Conservation (phyloP, 2,113 vertebrate species). For the Actenoides lindsayi region DNA sequence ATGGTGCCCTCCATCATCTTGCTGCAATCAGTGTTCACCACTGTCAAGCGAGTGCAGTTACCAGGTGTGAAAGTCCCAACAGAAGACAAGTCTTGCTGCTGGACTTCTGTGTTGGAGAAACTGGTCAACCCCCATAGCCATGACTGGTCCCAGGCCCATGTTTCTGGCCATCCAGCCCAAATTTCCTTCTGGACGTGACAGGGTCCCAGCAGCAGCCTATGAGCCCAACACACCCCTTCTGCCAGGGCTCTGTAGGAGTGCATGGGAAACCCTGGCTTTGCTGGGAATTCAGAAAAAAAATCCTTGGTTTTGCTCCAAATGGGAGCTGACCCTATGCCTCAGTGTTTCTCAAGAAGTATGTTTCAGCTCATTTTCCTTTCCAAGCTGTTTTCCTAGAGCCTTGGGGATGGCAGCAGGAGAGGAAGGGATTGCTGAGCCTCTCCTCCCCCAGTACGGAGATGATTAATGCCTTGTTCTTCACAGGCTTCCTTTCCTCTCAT, state of each 20-base stretch:
- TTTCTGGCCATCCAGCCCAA: background rate
- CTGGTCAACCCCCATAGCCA: background rate
- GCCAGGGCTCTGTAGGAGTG: accelerated
- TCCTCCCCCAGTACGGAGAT: background rate
- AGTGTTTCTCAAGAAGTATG: background rate
- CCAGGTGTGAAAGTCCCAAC: background rate
- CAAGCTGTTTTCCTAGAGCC: background rate
- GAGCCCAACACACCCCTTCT: accelerated
- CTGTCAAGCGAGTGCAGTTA: background rate
- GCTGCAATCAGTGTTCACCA: accelerated
- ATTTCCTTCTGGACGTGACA: background rate
- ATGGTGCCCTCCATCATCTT: background rate
- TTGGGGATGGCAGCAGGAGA: background rate
- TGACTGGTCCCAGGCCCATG: background rate
- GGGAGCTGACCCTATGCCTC: background rate
- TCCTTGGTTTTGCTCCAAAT: background rate
- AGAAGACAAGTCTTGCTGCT: accelerated
- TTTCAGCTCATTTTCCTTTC: background rate
- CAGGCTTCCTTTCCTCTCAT: background rate
- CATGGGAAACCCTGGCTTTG: background rate
- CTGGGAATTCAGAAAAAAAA: background rate
- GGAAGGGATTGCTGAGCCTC: background rate
- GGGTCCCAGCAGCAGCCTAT: background rate
- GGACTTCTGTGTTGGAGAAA: background rate
- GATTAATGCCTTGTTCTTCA: background rate